Base-by-base conservation (phyloP, 2,113 vertebrate genomes). In the Cinclus mexicanus region DNA sequence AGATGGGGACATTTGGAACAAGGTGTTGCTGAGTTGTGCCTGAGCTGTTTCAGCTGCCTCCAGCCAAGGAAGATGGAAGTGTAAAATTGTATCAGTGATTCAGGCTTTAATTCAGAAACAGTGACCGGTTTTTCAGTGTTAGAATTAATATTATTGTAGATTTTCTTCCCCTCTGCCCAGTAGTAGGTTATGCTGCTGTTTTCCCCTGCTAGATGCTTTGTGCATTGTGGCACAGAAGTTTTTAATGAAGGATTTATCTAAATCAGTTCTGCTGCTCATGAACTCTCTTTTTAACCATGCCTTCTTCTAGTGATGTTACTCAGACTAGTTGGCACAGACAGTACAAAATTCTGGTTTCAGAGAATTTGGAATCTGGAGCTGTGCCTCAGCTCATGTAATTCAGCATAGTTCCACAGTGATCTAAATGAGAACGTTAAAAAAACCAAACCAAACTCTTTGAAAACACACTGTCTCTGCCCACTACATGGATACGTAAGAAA, bases 161-260 rank as follows among this genome's bases (percentile, higher is more conserved):
- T 11, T 52, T 28, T 47, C 3, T n/a, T 37, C 3, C 5, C 3
- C 9, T 7, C 28, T 9, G 6, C 11, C 31, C 21, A 7, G 4
- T 26, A 23, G 7, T 11, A 56, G 33, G 17, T 49, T 86, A 63
- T 17, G 23, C 24, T 87, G 33, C 8, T 65, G 57, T 71, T 52
- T 5, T 12, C 4, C 2, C 4, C 56, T 64, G 24, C 31, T 69
- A 37, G 33, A 23, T 82, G 29, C 31, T 83, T 79, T 83, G 46
- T 83, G 44, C 20, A 6, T 41, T 68, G 29, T 64, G 74, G 14
- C 16, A 18, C 2, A 3, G 19, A 57, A 65, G 7, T 35, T 33
- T 28, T 91, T 61, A 10, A n/a, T n/a, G 64, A 55, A 50, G 35
- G 56, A 39, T 89, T 96, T 47, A 44, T 59, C 60, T 39, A 44